Evolutionary conservation across 2,797 vertebrate genomes (phyloP), one percentile per base, ranked within the genome.

Genomic region (Knipowitschia caucasica): DNA sequence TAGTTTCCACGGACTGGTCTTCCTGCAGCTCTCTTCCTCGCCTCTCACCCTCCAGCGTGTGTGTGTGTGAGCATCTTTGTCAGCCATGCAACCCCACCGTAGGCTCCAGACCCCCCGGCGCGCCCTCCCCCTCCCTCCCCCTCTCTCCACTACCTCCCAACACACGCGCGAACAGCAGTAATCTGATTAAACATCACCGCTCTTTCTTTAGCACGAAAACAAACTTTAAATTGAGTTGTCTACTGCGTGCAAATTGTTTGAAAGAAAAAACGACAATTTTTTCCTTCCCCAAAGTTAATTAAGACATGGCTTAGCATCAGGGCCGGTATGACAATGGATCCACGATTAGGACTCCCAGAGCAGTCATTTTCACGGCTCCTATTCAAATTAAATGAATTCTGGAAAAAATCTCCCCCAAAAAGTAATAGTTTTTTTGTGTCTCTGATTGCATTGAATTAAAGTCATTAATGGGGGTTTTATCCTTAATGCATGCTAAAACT

Each of bases 101-200:
- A 25, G 47, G 30, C 56, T 53, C 61, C 73, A 77, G 67, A 70
- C 75, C 78, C 70, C 70, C 70, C 51, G 56, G 49, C 66, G 69
- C 43, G 53, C 29, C 74, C 49, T 61, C 52, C n/a, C 67, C 63
- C 64, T 67, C 57, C 59, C 51, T 35, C 44, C 20, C 23, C 27
- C 53, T 4, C 27, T 8, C 27, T 15, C 60, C 33, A 4, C 70
- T n/a, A n/a, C n/a, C n/a, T n/a, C n/a, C n/a, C n/a, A n/a, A 43
- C 46, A 14, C 24, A 10, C 56, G 12, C 59, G 34, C 36, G 11
- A 59, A 55, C 44, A 45, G 24, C 47, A 53, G 51, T 80, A 73
- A 82, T 77, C 69, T 75, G 56, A 81, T 81, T 81, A 79, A 73
- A 83, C 67, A 62, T 62, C 75, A 68, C 63, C 64, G 77, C 62